Base-by-base conservation (phyloP, 2,888 invertebrate genomes). In the Ophion ellenae region DNA sequence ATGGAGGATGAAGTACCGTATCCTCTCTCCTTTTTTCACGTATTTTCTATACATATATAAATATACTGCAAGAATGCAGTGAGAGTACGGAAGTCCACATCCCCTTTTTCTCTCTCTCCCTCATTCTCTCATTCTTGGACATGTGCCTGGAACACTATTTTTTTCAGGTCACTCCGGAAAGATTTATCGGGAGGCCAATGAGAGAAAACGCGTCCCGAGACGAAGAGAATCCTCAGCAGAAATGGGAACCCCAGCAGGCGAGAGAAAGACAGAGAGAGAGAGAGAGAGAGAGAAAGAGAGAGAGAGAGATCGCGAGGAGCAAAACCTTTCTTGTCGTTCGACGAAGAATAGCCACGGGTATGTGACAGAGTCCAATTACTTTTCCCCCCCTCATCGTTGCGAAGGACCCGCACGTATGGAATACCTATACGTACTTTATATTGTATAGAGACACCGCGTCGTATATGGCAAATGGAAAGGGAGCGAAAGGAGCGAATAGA, bases 161-260 rank as follows among this genome's bases (percentile, higher is more conserved):
- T 86, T 81, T 79, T 86, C 81, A 71, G 86, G 86, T 86, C 86
- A 84, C 84, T 81, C 82, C 40, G 78, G 57, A 88, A 90, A 91
- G 91, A 92, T 93, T 92, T 92, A 93, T 93, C 91, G 91, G 86
- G 76, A 88, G 89, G 87, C 90, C 91, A 89, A 90, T 89, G 89
- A 89, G 88, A 88, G 80, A 79, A 87, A 87, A 84, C 64, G 77
- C 70, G 66, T 32, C 10, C 24, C 47, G 75, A 32, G 69, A 59
- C 53, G 75, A 85, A 85, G 86, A 86, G 69, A 83, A 74, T 59
- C 75, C 73, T 79, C 75, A 32, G 20, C 61, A 45, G 45, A 45
- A 69, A 69, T 53, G 17, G 53, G 53, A 17, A 53, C 17, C 53
- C 53, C 53, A 53, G 5, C 17, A 53, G 14, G 53, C 20, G 81